A percentile compares a stretch with the other conserved stretches of the same genome.
These are phyloP conservation scores for Platysternon megacephalum DNA, from an alignment of 2,113 vertebrate species.

Conservation along the genomic window DNA sequence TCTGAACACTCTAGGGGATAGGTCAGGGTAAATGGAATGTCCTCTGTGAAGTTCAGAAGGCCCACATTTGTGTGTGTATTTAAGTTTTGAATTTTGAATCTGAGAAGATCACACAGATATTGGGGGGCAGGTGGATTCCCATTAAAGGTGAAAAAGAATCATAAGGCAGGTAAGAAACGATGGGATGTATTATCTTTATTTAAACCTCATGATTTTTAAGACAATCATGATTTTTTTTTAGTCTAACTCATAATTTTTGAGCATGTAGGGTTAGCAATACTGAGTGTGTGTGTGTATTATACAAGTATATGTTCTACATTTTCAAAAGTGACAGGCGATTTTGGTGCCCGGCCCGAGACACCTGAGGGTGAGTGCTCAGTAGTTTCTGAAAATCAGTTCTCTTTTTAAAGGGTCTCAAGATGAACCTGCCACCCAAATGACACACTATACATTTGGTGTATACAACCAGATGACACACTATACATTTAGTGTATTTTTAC, in stretches of 20 bases:
- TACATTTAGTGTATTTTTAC: slow-evolving; percentile 54
- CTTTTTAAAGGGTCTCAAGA: background rate
- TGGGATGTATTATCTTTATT: background rate
- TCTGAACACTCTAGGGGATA: background rate
- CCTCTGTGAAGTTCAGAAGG: background rate
- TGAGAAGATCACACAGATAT: background rate
- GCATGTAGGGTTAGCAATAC: background rate
- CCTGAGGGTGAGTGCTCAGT: background rate
- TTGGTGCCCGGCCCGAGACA: background rate
- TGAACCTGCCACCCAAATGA: background rate
- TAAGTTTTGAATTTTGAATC: background rate
- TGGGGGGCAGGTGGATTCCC: background rate
- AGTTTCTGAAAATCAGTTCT: background rate
- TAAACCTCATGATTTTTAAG: background rate
- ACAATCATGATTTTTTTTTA: background rate
- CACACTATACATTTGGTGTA: slow-evolving; percentile 14
- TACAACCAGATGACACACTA: slow-evolving; percentile 19
- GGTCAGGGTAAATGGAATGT: background rate
- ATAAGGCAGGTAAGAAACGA: background rate
- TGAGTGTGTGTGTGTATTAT: background rate
- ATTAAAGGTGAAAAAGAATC: background rate
- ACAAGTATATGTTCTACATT: background rate
- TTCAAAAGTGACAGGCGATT: background rate
- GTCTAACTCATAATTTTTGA: background rate
- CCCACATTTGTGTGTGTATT: background rate